Percentiles rank a stretch among this genome's conserved stretches.
These are phyloP conservation scores for Trissolcus japonicus DNA, from an alignment of 2,888 invertebrate genomes.

Conservation along the genomic window DNA sequence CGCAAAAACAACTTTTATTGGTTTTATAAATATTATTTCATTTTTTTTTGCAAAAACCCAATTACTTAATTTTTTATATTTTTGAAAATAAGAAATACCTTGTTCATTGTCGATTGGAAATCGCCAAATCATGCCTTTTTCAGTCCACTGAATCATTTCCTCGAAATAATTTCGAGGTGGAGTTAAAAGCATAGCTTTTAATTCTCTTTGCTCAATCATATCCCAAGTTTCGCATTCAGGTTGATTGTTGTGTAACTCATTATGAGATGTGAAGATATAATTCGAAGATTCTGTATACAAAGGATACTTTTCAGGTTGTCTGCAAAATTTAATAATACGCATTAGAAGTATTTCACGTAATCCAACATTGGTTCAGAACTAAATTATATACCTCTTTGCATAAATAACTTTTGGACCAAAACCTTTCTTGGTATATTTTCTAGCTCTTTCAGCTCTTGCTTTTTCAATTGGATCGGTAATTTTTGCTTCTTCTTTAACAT, in stretches of 20 bases:
- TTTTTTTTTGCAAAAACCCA: neutral
- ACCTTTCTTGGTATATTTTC: neutral
- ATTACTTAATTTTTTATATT: too few species aligned
- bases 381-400: too few species aligned
- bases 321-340: too few species aligned
- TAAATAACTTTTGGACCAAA: too few species aligned
- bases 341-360: too few species aligned
- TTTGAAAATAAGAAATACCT: constrained; percentile 78
- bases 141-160: constrained; percentile 95
- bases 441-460: constrained; percentile 4
- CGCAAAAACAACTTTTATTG: neutral
- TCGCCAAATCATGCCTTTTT: constrained; percentile 95
- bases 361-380: too few species aligned
- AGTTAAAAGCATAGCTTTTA: constrained; percentile 82
- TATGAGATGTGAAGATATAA: too few species aligned
- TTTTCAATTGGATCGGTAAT: constrained; percentile 12
- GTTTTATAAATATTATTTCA: neutral
- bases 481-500: neutral
- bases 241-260: too few species aligned
- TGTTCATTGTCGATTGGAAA: constrained; percentile 99
- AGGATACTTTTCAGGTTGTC: too few species aligned
- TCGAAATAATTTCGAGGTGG: constrained; percentile 93
- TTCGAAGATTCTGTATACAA: too few species aligned
- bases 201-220: constrained; percentile 80
- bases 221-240: constrained; percentile 80